Evolutionary conservation across 2,797 vertebrate species (phyloP).

Genomic region (Spea hammondii): DNA sequence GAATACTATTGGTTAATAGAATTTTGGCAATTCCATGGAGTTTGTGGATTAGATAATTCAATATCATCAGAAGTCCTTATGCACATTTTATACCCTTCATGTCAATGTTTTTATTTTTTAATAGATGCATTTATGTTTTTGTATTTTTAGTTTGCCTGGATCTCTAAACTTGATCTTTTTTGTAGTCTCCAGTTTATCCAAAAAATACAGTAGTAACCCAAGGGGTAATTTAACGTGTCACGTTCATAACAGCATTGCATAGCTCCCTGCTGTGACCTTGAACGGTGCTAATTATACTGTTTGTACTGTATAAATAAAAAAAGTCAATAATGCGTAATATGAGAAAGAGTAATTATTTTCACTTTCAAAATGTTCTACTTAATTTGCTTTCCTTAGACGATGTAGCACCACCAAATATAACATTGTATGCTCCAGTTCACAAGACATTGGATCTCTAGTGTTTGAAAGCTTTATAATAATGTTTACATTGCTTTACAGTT

Average conservation of each 20-base stretch:
- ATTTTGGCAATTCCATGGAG: too few species aligned
- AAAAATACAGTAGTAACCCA: background rate
- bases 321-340: constrained; percentile 52
- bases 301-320: background rate
- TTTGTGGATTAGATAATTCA: too few species aligned
- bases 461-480: constrained; percentile 62
- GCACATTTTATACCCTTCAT: too few species aligned
- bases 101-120: too few species aligned
- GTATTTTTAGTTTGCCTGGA: too few species aligned
- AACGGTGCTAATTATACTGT: background rate
- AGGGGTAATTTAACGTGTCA: background rate
- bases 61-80: too few species aligned
- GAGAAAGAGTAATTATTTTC: constrained; percentile 59
- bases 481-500: constrained; percentile 68
- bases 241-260: background rate
- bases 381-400: constrained; percentile 60
- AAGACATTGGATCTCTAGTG: constrained; percentile 64
- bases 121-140: too few species aligned
- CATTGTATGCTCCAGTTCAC: constrained; percentile 62
- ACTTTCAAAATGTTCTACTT: constrained; percentile 64
- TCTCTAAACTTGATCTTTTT: too few species aligned
- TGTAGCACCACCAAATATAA: constrained; percentile 63
- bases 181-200: too few species aligned
- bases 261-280: background rate
- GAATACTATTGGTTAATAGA: too few species aligned